Evolutionary conservation across 2,113 vertebrate species (phyloP).

Genomic region (Chauna torquata): DNA sequence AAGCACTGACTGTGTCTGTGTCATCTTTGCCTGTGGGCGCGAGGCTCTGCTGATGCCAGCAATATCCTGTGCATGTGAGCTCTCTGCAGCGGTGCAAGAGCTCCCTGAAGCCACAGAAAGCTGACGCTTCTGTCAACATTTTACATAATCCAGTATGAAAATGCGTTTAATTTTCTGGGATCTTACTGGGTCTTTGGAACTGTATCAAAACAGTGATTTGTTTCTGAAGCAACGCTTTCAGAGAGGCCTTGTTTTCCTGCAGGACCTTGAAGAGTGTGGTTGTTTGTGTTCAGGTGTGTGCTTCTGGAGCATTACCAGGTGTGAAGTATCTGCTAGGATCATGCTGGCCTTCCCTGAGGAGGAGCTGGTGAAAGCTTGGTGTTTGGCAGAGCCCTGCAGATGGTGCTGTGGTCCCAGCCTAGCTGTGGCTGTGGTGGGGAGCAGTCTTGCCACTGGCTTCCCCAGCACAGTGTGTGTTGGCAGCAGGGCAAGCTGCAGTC

Average conservation of each 20-base stretch:
- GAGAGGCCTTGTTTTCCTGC: neutral
- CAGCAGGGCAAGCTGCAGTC: neutral
- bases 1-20: fast-evolving
- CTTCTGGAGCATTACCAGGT: neutral
- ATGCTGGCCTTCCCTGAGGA: neutral
- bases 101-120: neutral
- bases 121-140: neutral
- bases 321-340: neutral
- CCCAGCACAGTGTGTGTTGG: fast-evolving
- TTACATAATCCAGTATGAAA: neutral
- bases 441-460: neutral
- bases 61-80: fast-evolving
- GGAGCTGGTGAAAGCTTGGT: neutral
- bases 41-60: neutral
- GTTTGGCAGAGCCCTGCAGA: constrained; percentile 40
- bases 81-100: neutral
- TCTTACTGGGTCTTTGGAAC: neutral
- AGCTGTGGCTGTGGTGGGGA: neutral
- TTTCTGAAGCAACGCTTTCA: neutral
- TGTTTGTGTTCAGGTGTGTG: neutral
- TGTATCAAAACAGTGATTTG: neutral
- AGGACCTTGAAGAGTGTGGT: neutral
- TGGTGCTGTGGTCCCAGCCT: constrained; percentile 35
- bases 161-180: neutral
- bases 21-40: neutral